Percentiles rank a stretch among this genome's conserved stretches.
Conservation (phyloP, 2,797 vertebrate species). For the Gymnocypris eckloni region DNA sequence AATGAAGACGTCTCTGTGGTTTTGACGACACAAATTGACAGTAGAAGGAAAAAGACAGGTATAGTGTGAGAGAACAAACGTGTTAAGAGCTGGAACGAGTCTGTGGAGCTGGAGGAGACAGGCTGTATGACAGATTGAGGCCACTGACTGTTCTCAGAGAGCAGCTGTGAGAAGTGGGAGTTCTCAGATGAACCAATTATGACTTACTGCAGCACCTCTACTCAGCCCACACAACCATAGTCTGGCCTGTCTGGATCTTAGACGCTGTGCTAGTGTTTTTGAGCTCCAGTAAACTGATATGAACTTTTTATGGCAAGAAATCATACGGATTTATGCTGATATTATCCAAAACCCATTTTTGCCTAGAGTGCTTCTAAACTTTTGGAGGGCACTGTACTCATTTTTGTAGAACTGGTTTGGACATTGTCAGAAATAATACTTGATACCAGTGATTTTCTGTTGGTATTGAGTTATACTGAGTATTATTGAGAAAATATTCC, state of each 20-base stretch:
- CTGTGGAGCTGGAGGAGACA: conserved; percentile 50
- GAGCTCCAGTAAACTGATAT: not conserved
- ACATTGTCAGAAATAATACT: not conserved
- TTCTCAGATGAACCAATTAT: conserved; percentile 71
- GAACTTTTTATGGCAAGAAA: not conserved
- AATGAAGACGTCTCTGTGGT: conserved; percentile 19
- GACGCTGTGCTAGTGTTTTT: not conserved
- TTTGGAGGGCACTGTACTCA: not conserved
- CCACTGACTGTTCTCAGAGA: conserved; percentile 72
- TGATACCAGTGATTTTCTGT: not conserved
- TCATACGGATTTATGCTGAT: not conserved
- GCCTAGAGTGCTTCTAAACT: not conserved
- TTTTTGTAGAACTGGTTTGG: not conserved
- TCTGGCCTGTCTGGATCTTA: conserved; percentile 34
- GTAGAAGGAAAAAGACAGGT: not conserved
- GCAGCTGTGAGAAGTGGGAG: conserved; percentile 75
- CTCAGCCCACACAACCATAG: conserved; percentile 33
- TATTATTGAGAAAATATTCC: not conserved
- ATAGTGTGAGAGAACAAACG: not conserved
- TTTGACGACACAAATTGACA: conserved; percentile 20
- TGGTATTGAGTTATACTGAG: not conserved
- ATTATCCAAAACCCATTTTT: not conserved
- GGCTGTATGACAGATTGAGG: conserved; percentile 79
- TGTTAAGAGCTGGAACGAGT: conserved; percentile 16
- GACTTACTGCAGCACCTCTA: conserved; percentile 58